Evolutionary conservation across 1,140 invertebrate genomes (phyloP).

Genomic region (Drosophila aff.): DNA sequence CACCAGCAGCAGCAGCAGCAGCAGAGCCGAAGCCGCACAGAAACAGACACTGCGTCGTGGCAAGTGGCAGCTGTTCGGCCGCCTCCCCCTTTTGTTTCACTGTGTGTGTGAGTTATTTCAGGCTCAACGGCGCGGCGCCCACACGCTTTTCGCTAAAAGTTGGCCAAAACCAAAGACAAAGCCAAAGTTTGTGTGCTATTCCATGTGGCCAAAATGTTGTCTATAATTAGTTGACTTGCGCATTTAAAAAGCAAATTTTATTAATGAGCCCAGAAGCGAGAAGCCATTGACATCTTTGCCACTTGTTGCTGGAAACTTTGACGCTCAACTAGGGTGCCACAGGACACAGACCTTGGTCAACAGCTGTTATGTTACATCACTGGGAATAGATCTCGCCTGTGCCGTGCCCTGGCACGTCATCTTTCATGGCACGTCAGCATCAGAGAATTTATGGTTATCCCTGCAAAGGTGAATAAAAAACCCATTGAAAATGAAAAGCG

Average conservation of each 20-base stretch:
- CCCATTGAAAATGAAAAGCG: constrained; percentile 11
- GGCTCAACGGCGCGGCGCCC: constrained; percentile 56
- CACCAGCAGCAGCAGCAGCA: constrained; percentile 1
- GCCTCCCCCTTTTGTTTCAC: constrained; percentile 1
- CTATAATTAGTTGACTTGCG: constrained; percentile 65
- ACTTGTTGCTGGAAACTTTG: constrained; percentile 61
- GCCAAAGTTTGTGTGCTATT: constrained; percentile 14
- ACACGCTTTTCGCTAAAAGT: constrained; percentile 52
- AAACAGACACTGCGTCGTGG: constrained; percentile 58
- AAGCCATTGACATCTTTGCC: constrained; percentile 15
- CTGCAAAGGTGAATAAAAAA: constrained; percentile 46
- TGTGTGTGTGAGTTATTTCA: constrained; percentile 46
- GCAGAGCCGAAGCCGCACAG: constrained; percentile 51
- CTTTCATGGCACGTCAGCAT: constrained; percentile 58
- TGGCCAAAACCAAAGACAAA: constrained; percentile 15
- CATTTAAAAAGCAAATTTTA: constrained; percentile 61
- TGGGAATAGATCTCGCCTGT: constrained; percentile 1
- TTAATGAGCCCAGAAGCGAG: constrained; percentile 33
- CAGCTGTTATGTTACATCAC: constrained; percentile 51
- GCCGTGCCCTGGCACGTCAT: constrained; percentile 57
- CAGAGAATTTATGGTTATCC: constrained; percentile 64
- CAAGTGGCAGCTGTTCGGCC: constrained; percentile 51
- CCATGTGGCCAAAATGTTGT: constrained; percentile 49
- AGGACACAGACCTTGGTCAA: constrained; percentile 24
- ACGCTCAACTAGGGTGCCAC: background rate